phyloP scores from a whole-genome alignment of 2,888 invertebrate species.

The Tipula helvola region DNA sequence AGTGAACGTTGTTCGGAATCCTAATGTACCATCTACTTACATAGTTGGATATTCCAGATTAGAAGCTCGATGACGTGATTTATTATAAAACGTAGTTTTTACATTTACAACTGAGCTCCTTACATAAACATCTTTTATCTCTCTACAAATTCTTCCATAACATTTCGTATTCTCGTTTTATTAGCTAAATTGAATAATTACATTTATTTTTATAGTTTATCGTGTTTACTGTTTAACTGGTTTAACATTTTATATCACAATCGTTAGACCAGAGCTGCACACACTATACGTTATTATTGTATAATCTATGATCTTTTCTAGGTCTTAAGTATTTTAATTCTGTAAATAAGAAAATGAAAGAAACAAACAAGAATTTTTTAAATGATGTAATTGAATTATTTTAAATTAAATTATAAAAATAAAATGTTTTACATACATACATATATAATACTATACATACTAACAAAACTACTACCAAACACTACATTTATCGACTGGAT shows the following conservation, averaged over 20 bases:
- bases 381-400: background rate
- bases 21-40: too few species aligned
- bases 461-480: constrained; percentile 45
- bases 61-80: too few species aligned
- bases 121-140: background rate
- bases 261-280: background rate
- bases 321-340: background rate
- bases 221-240: background rate
- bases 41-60: too few species aligned
- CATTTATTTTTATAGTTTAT: background rate
- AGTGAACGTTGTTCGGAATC: too few species aligned
- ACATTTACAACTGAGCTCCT: background rate
- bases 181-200: background rate
- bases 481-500: constrained; percentile 61
- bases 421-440: background rate
- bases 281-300: background rate
- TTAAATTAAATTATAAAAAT: background rate
- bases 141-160: background rate
- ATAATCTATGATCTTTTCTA: background rate
- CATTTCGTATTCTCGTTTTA: background rate
- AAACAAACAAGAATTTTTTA: background rate
- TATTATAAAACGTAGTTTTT: background rate
- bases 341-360: background rate
- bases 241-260: background rate
- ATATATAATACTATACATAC: background rate